Evolutionary conservation across 2,797 vertebrate species (phyloP).

Genomic region (Triplophysa bombifrons): DNA sequence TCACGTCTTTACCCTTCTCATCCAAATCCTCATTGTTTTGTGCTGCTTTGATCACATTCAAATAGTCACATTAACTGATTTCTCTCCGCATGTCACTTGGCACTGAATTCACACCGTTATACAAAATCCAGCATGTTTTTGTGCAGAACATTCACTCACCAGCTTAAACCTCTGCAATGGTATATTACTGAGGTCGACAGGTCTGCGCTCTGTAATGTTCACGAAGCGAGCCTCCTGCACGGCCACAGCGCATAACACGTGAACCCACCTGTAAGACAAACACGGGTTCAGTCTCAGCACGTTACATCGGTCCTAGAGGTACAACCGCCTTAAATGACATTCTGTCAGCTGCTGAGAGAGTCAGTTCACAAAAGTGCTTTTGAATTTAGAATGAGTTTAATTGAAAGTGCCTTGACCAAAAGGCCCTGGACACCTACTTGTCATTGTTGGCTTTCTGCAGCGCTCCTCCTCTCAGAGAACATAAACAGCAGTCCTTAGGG

Average conservation of each 20-base stretch:
- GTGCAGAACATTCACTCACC: slow-evolving; percentile 73
- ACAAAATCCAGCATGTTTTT: not conserved
- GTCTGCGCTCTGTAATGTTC: slow-evolving; percentile 89
- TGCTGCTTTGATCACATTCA: too few relatives aligned
- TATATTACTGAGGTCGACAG: slow-evolving; percentile 91
- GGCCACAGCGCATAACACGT: slow-evolving; percentile 94
- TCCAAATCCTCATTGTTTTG: not conserved
- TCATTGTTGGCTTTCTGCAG: slow-evolving; percentile 94
- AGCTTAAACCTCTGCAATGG: slow-evolving; percentile 91
- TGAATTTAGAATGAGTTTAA: not conserved
- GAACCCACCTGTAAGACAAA: slow-evolving; percentile 87
- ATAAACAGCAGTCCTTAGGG: slow-evolving; percentile 92
- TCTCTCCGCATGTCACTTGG: too few relatives aligned
- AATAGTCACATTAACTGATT: too few relatives aligned
- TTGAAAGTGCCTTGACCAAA: not conserved
- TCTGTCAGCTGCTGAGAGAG: not conserved
- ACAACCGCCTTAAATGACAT: not conserved
- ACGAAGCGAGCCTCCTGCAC: slow-evolving; percentile 95
- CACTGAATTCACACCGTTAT: too few relatives aligned
- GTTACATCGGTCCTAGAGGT: not conserved
- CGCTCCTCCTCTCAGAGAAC: slow-evolving; percentile 92
- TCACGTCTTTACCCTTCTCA: not conserved
- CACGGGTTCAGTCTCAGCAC: not conserved
- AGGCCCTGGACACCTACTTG: slow-evolving; percentile 79
- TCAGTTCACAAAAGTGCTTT: not conserved